Evolutionary conservation across 2,113 vertebrate genomes (phyloP), one percentile per base, ranked within the genome.

Genomic region (Hippopotamus amphibius): DNA sequence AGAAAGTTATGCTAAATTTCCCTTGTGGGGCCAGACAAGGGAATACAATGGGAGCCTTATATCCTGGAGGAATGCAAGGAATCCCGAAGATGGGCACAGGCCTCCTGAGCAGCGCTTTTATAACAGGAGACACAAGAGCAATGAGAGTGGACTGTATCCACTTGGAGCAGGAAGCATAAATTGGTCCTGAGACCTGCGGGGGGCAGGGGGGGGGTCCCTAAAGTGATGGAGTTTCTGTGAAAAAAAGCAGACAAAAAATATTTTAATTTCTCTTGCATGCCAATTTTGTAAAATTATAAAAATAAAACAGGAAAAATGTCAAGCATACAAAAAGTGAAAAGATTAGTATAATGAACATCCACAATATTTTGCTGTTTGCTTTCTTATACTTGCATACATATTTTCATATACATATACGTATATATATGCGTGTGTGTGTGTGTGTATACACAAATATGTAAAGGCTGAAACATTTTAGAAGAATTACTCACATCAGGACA

Each of bases 31-130:
- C 61, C 24, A 95, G 97, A 96, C 91, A 89, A 95, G 43, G 19
- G 72, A 96, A 92, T 66, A 98, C 96, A 98, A 97, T 97, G 90
- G 33, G 94, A 59, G 71, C 97, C 96, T 98, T 97, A 80, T 97
- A 95, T 98, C 88, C n/a, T 19, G 43, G 72, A 98, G 91, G 98
- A 97, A 98, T 98, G 91, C 72, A 90, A 95, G 59, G 98, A 98
- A 98, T 98, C 71, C 90, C 57, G 37, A 98, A 97, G 96, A 95
- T 98, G 96, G 97, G 90, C 92, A 98, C 89, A 95, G 96, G 90
- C 84, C 59, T 26, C 61, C 97, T 96, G 89, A 93, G 61, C 72
- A 97, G 97, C 79, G 37, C 68, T 81, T 97, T 90, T 95, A 19
- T 85, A 96, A 92, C 5, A 94, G 55, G 95, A 98, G 97, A 97